A percentile compares a stretch with the other conserved stretches of the same genome.
Evolutionary conservation across 2,888 invertebrate species (phyloP).

Genomic region (Siphonodentalium dalli): DNA sequence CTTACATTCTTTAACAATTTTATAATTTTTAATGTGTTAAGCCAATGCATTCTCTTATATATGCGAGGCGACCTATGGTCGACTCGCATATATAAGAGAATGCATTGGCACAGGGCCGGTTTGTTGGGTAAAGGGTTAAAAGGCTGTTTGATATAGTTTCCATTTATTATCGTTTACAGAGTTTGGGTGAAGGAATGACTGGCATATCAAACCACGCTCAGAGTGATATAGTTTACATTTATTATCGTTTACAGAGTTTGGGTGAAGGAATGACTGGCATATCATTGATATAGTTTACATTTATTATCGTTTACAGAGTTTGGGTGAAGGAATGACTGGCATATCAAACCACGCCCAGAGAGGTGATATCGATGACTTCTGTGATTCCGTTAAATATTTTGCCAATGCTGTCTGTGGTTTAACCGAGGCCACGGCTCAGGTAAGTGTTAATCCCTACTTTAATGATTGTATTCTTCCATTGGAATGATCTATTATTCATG

Average conservation of each 20-base stretch:
- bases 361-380: conserved; percentile 84
- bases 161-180: too few species aligned
- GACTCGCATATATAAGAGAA: too few species aligned
- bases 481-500: neutral
- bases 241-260: conserved; percentile 58
- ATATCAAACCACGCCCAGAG: conserved; percentile 90
- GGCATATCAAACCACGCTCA: conserved; percentile 91
- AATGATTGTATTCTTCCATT: too few species aligned
- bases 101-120: too few species aligned
- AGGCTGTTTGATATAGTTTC: too few species aligned
- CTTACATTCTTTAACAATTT: too few species aligned
- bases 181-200: conserved; percentile 77
- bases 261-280: conserved; percentile 85
- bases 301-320: conserved; percentile 51
- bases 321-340: conserved; percentile 80
- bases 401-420: conserved; percentile 88
- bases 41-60: too few species aligned
- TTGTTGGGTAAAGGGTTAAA: too few species aligned
- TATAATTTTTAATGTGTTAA: too few species aligned
- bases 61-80: too few species aligned
- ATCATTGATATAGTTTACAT: too few species aligned
- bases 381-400: conserved; percentile 82
- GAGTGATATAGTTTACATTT: too few species aligned
- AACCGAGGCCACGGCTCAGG: conserved; percentile 90
- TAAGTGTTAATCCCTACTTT: conserved; percentile 26